These are phyloP conservation scores for Aleiodes sp. DNA, from an alignment of 1,140 invertebrate genomes.

Conservation along the genomic window DNA sequence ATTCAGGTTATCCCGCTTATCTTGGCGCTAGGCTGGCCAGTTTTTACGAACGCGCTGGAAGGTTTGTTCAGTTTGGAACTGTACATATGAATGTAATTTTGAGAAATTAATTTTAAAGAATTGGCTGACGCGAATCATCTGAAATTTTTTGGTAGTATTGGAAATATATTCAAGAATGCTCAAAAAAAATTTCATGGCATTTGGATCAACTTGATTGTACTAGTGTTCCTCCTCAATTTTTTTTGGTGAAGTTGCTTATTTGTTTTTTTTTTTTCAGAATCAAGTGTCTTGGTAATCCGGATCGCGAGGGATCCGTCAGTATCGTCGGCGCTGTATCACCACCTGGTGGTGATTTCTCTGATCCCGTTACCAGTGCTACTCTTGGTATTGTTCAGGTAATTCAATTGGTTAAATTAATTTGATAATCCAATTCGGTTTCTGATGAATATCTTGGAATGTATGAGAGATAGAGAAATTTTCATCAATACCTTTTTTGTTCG, in stretches of 20 bases:
- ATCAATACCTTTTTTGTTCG: too few species aligned
- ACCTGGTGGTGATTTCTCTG: conserved; percentile 99
- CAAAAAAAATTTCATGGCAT: too few species aligned
- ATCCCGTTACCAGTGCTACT: conserved; percentile 99
- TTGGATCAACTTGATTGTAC: too few species aligned
- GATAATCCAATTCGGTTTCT: neutral
- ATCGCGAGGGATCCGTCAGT: conserved; percentile 96
- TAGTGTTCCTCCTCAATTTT: conserved; percentile 2
- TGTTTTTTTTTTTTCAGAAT: conserved; percentile 71
- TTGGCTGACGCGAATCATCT: too few species aligned
- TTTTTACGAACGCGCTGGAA: conserved; percentile 99
- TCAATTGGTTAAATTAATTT: neutral
- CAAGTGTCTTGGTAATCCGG: conserved; percentile 97
- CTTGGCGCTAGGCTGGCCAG: conserved; percentile 96
- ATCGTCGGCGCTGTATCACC: conserved; percentile 99
- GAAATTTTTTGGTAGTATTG: too few species aligned
- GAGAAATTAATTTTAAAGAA: too few species aligned
- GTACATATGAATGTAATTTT: neutral
- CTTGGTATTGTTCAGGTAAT: conserved; percentile 94
- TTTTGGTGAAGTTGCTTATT: neutral
- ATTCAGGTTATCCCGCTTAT: conserved; percentile 99
- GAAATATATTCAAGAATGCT: too few species aligned
- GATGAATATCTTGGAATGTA: too few species aligned
- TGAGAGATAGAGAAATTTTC: too few species aligned
- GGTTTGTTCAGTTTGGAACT: conserved; percentile 40